Evolutionary conservation across 2,888 invertebrate genomes (phyloP), one percentile per base, ranked within the genome.

Genomic region (Petrolisthes cinctipes): DNA sequence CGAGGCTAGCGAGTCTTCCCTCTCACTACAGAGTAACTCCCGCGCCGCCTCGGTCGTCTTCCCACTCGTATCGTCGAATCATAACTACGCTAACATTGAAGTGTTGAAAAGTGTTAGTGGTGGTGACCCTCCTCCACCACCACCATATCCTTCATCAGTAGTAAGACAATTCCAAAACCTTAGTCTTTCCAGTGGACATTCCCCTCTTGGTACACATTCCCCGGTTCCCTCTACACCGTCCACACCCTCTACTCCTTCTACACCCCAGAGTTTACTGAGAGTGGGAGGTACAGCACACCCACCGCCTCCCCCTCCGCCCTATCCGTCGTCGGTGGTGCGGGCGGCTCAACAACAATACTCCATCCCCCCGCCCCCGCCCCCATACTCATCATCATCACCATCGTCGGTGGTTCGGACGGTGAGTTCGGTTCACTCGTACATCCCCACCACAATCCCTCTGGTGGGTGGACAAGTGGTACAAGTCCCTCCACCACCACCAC

Each of bases 51-150:
- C 89, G 37, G 86, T 81, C 5, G 78, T 89, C 11, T 85, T 88
- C n/a, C 85, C 90, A 11, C 79, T 89, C 68, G 86, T 90, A 51
- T 86, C 82, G 61, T 85, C 88, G 7, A 90, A 89, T 86, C 90
- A 89, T 76, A 90, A 90, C 82, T 90, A 90, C 85, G 90, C 90
- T 61, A 90, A 90, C 78, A 90, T 90, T 84, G 91, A 88, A 61
- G 90, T 89, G 79, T 82, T 89, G 71, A 90, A 91, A 78, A 90
- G 91, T 88, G 90, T 85, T 7, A 68, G 79, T 51, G 89, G 89
- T 37, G 89, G 88, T 51, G 89, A 89, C 75, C 90, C 89, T 79
- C 89, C 89, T 20, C 89, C 89, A 0, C 89, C 89, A 20, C 89
- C 89, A 17, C 89, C 89, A 0, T 89, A 89, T 37, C 89, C 89